Conservation (phyloP, 2,797 vertebrate genomes). For the Todus mexicanus region DNA sequence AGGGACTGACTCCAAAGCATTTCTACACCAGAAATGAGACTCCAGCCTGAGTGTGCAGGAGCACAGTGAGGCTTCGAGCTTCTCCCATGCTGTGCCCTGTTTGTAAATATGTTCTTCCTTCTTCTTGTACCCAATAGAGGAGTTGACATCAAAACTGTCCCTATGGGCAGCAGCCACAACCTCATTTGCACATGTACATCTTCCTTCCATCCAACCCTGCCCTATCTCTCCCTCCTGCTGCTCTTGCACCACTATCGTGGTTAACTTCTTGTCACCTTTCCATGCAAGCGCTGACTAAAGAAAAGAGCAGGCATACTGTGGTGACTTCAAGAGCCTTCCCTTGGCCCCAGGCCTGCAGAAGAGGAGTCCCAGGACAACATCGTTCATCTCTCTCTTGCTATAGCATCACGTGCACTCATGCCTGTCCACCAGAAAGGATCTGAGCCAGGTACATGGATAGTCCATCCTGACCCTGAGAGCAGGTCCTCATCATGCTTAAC, state of each 20-base stretch:
- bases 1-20: neutral
- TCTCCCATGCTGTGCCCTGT: neutral
- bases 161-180: neutral
- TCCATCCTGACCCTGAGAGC: neutral
- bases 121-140: neutral
- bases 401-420: neutral
- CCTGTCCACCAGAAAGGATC: neutral
- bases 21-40: neutral
- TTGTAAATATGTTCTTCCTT: neutral
- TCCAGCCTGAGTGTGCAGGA: neutral
- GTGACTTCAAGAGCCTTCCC: neutral
- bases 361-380: neutral
- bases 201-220: neutral
- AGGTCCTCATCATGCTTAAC: neutral
- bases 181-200: neutral
- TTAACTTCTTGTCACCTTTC: neutral
- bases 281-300: neutral
- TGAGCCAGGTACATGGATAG: neutral
- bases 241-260: neutral
- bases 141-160: neutral
- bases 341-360: neutral
- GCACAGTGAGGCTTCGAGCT: rapidly evolving
- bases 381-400: neutral
- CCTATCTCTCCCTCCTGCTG: neutral
- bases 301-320: neutral